phyloP scores from a whole-genome alignment of 2,888 invertebrate species.

The Eurytoma adleriae region DNA sequence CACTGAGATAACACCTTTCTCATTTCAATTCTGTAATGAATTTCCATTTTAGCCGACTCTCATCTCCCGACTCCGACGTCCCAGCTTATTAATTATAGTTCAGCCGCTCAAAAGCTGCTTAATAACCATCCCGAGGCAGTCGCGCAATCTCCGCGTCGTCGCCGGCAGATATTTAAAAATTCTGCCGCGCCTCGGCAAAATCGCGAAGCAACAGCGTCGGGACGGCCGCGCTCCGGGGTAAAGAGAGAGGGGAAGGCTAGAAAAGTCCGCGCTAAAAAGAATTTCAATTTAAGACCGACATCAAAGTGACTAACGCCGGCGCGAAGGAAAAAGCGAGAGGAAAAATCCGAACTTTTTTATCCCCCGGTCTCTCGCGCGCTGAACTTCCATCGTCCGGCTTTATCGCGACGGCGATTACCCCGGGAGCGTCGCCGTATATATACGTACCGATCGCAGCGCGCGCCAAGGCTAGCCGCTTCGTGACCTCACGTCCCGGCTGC shows the following conservation, averaged over 20 bases:
- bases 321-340: not conserved
- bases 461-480: not conserved
- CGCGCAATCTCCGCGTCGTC: not conserved
- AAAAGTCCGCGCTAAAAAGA: not conserved
- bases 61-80: not conserved
- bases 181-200: not conserved
- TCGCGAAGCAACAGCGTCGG: not conserved
- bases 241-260: not conserved
- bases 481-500: constrained; percentile 5
- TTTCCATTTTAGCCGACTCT: not conserved
- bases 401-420: constrained; percentile 30
- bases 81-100: not conserved
- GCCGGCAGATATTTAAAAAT: not conserved
- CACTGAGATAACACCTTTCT: no score
- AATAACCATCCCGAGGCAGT: no score
- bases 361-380: not conserved
- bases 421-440: not conserved
- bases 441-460: constrained; percentile 6
- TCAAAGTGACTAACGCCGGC: constrained; percentile 21
- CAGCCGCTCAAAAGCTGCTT: not conserved
- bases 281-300: constrained; percentile 18
- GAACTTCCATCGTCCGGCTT: constrained; percentile 32
- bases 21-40: constrained; percentile 16
- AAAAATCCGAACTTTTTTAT: constrained; percentile 20
- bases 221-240: not conserved